phyloP scores from a whole-genome alignment of 2,113 vertebrate genomes.

The Pleuronectes platessa region DNA sequence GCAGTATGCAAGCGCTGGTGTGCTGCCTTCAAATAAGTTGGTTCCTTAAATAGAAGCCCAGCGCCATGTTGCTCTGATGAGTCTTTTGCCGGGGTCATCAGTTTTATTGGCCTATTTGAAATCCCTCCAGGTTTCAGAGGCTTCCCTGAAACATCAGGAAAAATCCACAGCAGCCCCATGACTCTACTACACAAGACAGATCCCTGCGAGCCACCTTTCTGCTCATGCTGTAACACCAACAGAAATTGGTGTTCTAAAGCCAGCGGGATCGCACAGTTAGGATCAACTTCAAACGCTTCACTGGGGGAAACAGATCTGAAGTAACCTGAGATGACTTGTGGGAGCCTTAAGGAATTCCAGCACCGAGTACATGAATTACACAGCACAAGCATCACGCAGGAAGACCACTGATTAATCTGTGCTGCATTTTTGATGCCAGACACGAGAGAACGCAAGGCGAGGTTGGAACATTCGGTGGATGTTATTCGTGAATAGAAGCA shows the following conservation, averaged over 20 bases:
- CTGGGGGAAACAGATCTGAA: background rate
- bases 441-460: background rate
- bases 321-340: background rate
- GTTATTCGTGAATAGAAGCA: background rate
- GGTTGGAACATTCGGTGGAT: background rate
- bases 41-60: constrained; percentile 17
- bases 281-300: constrained; percentile 5
- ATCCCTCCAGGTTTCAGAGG: constrained; percentile 31
- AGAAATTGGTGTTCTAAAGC: constrained; percentile 6
- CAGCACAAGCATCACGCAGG: constrained; percentile 1
- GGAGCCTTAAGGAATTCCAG: background rate
- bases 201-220: background rate
- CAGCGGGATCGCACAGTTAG: background rate
- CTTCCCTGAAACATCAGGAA: constrained; percentile 15
- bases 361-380: background rate
- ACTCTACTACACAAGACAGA: background rate
- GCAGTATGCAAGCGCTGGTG: constrained; percentile 1
- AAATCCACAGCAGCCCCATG: constrained; percentile 31
- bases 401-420: constrained; percentile 23
- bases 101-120: constrained; percentile 41
- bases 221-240: background rate
- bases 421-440: background rate
- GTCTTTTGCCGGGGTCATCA: constrained; percentile 9
- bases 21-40: background rate
- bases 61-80: background rate